These are phyloP conservation scores for Miniopterus natalensis DNA, from an alignment of 2,113 vertebrate genomes.

Conservation along the genomic window DNA sequence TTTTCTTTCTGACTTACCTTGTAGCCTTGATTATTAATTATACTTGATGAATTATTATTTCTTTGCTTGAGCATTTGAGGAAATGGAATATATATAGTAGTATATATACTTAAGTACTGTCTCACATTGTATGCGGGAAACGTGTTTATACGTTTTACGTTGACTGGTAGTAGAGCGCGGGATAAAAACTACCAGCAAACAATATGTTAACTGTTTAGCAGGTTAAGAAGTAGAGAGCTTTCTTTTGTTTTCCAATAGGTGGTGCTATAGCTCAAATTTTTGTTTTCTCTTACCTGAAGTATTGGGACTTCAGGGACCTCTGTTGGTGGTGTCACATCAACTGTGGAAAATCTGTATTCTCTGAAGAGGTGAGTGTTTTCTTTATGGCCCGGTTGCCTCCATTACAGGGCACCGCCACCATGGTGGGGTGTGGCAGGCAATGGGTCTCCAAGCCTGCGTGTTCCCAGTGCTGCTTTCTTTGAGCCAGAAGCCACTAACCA, in stretches of 20 bases:
- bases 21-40: neutral
- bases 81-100: neutral
- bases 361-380: neutral
- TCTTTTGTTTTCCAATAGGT: neutral
- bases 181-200: too few relatives aligned
- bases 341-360: neutral
- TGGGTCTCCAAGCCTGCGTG: neutral
- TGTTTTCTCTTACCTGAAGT: neutral
- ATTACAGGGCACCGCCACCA: neutral
- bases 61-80: neutral
- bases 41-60: neutral
- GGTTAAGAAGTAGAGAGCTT: neutral
- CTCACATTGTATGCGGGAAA: too few relatives aligned
- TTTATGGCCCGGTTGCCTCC: neutral
- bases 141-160: too few relatives aligned
- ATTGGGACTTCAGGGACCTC: neutral
- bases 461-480: neutral
- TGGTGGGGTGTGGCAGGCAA: neutral
- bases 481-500: neutral
- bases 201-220: neutral
- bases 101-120: neutral
- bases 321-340: too few relatives aligned
- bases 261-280: neutral
- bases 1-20: neutral
- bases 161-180: too few relatives aligned